Evolutionary conservation across 2,888 invertebrate genomes (phyloP).

Genomic region (Ormyrus nitidulus): DNA sequence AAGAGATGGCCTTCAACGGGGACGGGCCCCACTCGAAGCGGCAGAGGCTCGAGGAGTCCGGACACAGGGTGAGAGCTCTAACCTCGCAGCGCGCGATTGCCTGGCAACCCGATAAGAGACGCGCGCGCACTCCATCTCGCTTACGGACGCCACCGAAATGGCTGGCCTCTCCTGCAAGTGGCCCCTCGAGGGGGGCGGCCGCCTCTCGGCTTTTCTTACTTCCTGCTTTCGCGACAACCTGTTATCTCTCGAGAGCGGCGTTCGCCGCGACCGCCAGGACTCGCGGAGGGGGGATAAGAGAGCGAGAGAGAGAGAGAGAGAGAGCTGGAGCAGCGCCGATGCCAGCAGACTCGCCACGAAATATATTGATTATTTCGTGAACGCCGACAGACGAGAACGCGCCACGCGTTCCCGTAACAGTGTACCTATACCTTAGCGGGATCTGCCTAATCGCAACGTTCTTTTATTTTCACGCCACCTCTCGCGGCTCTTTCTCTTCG

Average conservation of each 20-base stretch:
- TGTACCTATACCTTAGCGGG: neutral
- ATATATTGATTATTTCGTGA: slow-evolving; percentile 64
- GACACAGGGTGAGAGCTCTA: slow-evolving; percentile 70
- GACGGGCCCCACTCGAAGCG: slow-evolving; percentile 76
- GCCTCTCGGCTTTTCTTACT: slow-evolving; percentile 18
- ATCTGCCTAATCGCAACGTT: slow-evolving; percentile 7
- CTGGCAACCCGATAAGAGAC: slow-evolving; percentile 39
- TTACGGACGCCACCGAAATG: slow-evolving; percentile 44
- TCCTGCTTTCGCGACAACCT: slow-evolving; percentile 63
- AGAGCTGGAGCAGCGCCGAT: slow-evolving; percentile 22
- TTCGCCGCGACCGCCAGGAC: slow-evolving; percentile 15
- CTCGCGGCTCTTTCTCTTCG: neutral
- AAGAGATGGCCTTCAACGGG: slow-evolving; percentile 76
- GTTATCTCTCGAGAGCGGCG: slow-evolving; percentile 59
- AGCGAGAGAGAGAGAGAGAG: slow-evolving; percentile 23
- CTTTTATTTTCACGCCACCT: slow-evolving; percentile 4
- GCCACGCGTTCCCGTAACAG: neutral
- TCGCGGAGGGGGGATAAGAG: neutral
- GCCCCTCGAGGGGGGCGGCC: neutral
- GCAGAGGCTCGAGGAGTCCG: slow-evolving; percentile 74
- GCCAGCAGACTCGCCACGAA: slow-evolving; percentile 54
- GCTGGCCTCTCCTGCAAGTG: slow-evolving; percentile 5
- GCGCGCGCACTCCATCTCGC: neutral
- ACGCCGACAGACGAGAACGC: slow-evolving; percentile 37
- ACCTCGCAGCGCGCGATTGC: slow-evolving; percentile 18